phyloP scores from a whole-genome alignment of 2,888 invertebrate species.

The Pachydiplax longipennis region DNA sequence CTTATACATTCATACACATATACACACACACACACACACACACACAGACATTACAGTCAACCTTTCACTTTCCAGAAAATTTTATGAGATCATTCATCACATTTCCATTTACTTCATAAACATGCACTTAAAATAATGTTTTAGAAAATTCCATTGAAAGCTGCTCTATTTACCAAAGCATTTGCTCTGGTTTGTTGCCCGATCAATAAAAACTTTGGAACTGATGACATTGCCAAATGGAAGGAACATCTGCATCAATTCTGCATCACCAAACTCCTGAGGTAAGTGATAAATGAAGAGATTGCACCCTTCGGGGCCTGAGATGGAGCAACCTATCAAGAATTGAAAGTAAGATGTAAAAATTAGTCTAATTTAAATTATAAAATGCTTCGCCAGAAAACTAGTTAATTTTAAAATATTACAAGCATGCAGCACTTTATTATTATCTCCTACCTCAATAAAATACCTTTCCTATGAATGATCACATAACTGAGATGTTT shows the following conservation, averaged over 20 bases:
- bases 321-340: slow-evolving; percentile 86
- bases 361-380: background rate
- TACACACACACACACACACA: too few species aligned
- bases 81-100: too few species aligned
- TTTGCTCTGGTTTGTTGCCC: slow-evolving; percentile 99
- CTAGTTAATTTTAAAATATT: background rate
- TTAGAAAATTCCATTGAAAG: background rate
- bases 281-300: slow-evolving; percentile 99
- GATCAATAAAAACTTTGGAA: slow-evolving; percentile 99
- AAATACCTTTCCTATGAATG: too few species aligned
- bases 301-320: slow-evolving; percentile 99
- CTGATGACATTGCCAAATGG: slow-evolving; percentile 99
- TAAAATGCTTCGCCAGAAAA: background rate
- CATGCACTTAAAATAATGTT: too few species aligned
- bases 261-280: slow-evolving; percentile 98
- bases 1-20: too few species aligned
- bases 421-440: background rate
- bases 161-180: slow-evolving; percentile 87
- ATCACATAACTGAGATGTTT: too few species aligned
- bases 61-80: too few species aligned
- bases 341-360: slow-evolving; percentile 36
- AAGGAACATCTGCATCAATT: slow-evolving; percentile 99
- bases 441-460: too few species aligned
- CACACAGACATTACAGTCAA: too few species aligned
- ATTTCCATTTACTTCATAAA: too few species aligned